phyloP scores from a whole-genome alignment of 2,888 invertebrate species.

The Drosophila trichaetosa region DNA sequence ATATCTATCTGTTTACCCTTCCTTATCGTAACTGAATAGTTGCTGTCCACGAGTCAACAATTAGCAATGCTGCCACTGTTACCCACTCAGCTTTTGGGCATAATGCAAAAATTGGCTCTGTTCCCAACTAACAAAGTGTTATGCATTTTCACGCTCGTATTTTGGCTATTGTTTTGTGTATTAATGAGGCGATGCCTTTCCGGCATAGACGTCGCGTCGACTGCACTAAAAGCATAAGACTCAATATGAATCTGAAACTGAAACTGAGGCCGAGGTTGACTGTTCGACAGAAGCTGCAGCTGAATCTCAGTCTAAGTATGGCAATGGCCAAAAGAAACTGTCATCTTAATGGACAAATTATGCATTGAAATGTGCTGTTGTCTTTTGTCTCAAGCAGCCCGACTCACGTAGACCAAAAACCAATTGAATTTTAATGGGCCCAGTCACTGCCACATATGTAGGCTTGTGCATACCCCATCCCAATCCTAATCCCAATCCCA shows the following conservation, averaged over 20 bases:
- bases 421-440: constrained; percentile 79
- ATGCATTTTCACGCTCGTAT: constrained; percentile 55
- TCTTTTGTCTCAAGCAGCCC: constrained; percentile 62
- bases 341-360: constrained; percentile 72
- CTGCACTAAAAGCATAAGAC: constrained; percentile 41
- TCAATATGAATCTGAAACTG: neutral
- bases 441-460: neutral
- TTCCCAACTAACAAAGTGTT: constrained; percentile 62
- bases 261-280: neutral
- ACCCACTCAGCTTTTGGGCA: constrained; percentile 10
- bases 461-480: neutral
- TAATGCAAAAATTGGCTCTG: constrained; percentile 72
- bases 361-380: constrained; percentile 40
- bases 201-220: constrained; percentile 57
- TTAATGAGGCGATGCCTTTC: constrained; percentile 66
- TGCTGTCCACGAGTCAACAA: neutral
- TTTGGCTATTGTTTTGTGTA: constrained; percentile 60
- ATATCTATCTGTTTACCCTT: neutral
- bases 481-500: neutral
- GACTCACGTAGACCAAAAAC: constrained; percentile 67
- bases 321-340: constrained; percentile 40
- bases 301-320: constrained; percentile 10
- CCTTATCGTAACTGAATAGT: neutral
- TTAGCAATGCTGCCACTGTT: constrained; percentile 1
- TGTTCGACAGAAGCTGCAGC: neutral